A percentile compares a stretch with the other conserved stretches of the same genome.
These are phyloP conservation scores for Syngnathus scovelli DNA, from an alignment of 2,113 vertebrate species.

Conservation along the genomic window DNA sequence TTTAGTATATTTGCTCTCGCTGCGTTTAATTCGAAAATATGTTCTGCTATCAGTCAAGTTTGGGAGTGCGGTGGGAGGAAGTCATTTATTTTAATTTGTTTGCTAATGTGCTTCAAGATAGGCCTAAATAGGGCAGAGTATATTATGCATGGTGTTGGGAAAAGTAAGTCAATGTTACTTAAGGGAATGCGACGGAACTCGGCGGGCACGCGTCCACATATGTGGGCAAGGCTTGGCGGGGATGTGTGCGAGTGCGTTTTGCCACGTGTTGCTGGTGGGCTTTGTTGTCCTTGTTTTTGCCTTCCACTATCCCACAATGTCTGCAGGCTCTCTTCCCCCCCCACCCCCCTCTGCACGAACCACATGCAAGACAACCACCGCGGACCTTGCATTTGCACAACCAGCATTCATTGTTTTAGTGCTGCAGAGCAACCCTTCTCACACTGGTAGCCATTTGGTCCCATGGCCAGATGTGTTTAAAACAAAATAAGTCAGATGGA, in stretches of 20 bases:
- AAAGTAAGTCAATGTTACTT: constrained; percentile 33
- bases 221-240: background rate
- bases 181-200: constrained; percentile 22
- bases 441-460: background rate
- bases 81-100: constrained; percentile 57
- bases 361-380: background rate
- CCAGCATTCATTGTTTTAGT: background rate
- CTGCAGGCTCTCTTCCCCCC: constrained; percentile 6
- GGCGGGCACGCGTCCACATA: constrained; percentile 8
- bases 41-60: constrained; percentile 24
- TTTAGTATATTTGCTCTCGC: background rate
- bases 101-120: constrained; percentile 41
- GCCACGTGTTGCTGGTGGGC: constrained; percentile 17
- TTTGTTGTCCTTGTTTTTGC: constrained; percentile 13
- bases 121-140: constrained; percentile 41
- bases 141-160: constrained; percentile 44
- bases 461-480: background rate
- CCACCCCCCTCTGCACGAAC: background rate
- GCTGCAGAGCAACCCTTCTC: background rate
- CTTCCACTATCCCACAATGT: background rate
- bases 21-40: constrained; percentile 14
- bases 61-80: constrained; percentile 11
- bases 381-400: background rate
- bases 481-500: background rate
- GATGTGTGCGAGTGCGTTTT: constrained; percentile 3